These are phyloP conservation scores for Myathropa florea DNA, from an alignment of 2,888 invertebrate species.

Conservation along the genomic window DNA sequence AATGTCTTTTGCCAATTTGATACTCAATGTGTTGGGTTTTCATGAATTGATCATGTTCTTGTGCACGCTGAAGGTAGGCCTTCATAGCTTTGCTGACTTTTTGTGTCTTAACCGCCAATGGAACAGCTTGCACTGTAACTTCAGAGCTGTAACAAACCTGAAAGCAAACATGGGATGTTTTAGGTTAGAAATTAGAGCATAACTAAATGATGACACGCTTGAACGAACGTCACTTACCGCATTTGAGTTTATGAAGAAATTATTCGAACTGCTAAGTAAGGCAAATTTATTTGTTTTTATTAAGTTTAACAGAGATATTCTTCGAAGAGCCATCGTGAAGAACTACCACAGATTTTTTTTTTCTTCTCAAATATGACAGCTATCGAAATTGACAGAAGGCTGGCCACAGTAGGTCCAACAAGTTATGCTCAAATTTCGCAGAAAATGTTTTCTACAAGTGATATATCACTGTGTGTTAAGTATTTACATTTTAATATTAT, in stretches of 20 bases:
- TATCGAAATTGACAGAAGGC: too few relatives aligned
- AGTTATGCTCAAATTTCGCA: too few relatives aligned
- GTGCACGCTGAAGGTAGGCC: slow-evolving; percentile 91
- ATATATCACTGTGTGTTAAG: too few relatives aligned
- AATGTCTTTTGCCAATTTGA: slow-evolving; percentile 95
- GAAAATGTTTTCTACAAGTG: too few relatives aligned
- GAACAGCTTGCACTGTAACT: slow-evolving; percentile 77
- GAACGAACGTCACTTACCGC: not conserved
- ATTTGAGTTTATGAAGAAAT: slow-evolving; percentile 17
- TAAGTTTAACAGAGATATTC: slow-evolving; percentile 50
- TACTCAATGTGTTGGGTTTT: slow-evolving; percentile 89
- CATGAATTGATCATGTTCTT: slow-evolving; percentile 92
- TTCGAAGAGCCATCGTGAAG: slow-evolving; percentile 55
- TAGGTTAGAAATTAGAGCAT: slow-evolving; percentile 42
- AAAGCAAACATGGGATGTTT: not conserved
- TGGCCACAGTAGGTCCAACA: too few relatives aligned
- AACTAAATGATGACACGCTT: not conserved
- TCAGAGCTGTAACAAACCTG: slow-evolving; percentile 73
- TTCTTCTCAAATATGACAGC: slow-evolving; percentile 2
- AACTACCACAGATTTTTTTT: not conserved
- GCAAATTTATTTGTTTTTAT: slow-evolving; percentile 41
- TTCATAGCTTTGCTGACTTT: slow-evolving; percentile 94
- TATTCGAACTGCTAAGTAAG: slow-evolving; percentile 21
- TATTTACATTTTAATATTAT: too few relatives aligned
- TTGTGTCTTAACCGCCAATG: slow-evolving; percentile 81